phyloP scores from a whole-genome alignment of 2,113 vertebrate species.

The Nycticebus coucang region DNA sequence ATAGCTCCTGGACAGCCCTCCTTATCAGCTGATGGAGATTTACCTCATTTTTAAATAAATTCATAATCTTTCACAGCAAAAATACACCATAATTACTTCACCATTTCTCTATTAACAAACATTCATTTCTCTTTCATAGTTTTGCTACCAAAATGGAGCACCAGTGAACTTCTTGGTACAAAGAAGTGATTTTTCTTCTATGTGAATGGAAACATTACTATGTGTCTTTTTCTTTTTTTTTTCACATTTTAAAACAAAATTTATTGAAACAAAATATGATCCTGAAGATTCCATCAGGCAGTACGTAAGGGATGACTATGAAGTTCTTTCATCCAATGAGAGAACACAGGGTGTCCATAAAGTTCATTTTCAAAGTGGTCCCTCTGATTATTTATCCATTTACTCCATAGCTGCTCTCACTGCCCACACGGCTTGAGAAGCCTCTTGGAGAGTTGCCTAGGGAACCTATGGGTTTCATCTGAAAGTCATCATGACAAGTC shows the following conservation, averaged over 20 bases:
- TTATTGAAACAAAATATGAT: not conserved
- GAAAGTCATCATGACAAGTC: not conserved
- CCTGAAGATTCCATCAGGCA: not conserved
- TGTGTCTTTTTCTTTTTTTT: not conserved
- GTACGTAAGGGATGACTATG: not conserved
- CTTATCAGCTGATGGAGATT: not conserved
- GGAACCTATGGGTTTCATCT: not conserved
- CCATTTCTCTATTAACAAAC: not conserved
- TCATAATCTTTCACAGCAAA: not conserved
- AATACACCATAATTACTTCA: not conserved
- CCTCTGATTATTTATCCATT: not conserved
- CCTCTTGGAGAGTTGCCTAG: slow-evolving; percentile 1
- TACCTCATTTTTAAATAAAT: not conserved
- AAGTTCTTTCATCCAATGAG: not conserved
- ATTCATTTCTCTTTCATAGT: not conserved
- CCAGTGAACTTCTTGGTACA: too few species aligned
- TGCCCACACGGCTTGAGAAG: not conserved
- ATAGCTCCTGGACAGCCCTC: not conserved
- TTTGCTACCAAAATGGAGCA: not conserved
- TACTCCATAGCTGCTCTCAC: not conserved
- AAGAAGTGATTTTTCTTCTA: not conserved
- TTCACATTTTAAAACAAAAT: not conserved
- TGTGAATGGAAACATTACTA: not conserved
- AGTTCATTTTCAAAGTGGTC: not conserved
- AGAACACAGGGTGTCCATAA: not conserved